Percentiles rank a stretch among this genome's conserved stretches.
Conservation (phyloP, 92 coral and sea anemone genomes). For the Heteractis magnifica region DNA sequence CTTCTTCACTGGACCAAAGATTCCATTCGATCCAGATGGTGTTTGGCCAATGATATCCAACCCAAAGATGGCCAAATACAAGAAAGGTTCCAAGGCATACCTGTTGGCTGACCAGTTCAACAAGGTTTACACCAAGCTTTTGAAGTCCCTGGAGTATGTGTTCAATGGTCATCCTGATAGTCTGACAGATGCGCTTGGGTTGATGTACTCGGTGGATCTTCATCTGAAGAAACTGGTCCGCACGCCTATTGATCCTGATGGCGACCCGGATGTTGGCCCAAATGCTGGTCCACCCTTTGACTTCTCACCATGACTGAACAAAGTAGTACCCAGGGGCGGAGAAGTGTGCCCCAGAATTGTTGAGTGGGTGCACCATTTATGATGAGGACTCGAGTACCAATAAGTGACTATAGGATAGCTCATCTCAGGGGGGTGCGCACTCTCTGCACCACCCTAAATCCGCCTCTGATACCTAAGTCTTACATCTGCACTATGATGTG, state of each 20-base stretch:
- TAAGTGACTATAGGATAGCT: no score
- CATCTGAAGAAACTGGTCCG: constrained; percentile 39
- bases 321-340: neutral
- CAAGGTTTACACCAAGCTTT: constrained; percentile 52
- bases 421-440: no score
- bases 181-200: constrained; percentile 41
- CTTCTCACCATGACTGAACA: constrained; percentile 29
- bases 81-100: constrained; percentile 26
- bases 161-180: constrained; percentile 62
- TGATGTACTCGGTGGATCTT: constrained; percentile 44
- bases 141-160: constrained; percentile 59
- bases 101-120: constrained; percentile 50
- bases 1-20: constrained; percentile 45
- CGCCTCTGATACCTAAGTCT: no score
- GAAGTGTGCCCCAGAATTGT: neutral
- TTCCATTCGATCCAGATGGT: constrained; percentile 56
- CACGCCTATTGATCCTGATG: constrained; percentile 51
- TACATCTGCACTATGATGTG: no score
- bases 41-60: constrained; percentile 66
- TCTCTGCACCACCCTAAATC: no score
- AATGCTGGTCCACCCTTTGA: constrained; percentile 65
- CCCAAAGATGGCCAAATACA: constrained; percentile 52
- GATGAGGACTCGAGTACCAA: neutral
- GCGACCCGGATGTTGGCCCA: constrained; percentile 71
- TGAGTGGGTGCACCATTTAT: neutral